These are phyloP conservation scores for Aphelenchoides bicaudatus DNA, from an alignment of 2,888 invertebrate species.

Conservation along the genomic window DNA sequence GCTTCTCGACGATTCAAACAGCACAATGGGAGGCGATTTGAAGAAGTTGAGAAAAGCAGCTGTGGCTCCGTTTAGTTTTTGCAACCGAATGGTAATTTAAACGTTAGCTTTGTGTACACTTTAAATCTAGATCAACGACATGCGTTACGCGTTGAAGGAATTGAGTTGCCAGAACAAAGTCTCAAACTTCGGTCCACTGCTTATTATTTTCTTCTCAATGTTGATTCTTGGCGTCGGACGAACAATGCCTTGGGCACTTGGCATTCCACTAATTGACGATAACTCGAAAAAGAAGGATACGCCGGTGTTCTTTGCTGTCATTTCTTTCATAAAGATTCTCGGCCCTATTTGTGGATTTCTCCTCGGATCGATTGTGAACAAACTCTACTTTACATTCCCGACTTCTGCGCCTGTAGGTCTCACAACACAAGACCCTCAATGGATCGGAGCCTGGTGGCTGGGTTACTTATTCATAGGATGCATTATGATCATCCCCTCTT, in stretches of 20 bases:
- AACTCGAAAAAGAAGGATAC: conserved; percentile 57
- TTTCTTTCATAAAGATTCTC: conserved; percentile 59
- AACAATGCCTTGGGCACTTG: conserved; percentile 58
- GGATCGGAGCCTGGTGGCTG: conserved; percentile 65
- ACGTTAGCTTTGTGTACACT: conserved; percentile 42
- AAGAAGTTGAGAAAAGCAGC: conserved; percentile 33
- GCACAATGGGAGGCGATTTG: not conserved
- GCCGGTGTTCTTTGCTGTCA: conserved; percentile 58
- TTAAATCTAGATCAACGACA: conserved; percentile 34
- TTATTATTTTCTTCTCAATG: conserved; percentile 54
- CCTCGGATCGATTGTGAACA: conserved; percentile 55
- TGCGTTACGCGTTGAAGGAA: conserved; percentile 27
- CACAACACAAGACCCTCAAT: conserved; percentile 60
- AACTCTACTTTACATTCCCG: conserved; percentile 43
- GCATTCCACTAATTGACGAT: conserved; percentile 60
- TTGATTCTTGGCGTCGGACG: conserved; percentile 58
- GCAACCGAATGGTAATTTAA: conserved; percentile 51
- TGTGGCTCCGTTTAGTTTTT: conserved; percentile 55
- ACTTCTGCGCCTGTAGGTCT: conserved; percentile 32
- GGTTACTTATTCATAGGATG: conserved; percentile 60
- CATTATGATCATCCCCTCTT: conserved; percentile 43
- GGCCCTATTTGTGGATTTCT: conserved; percentile 60
- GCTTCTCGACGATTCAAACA: not conserved
- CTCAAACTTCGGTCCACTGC: conserved; percentile 48
- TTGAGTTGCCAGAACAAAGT: conserved; percentile 42